Base-by-base conservation (phyloP, 1,140 invertebrate genomes). In the Solen grandis region DNA sequence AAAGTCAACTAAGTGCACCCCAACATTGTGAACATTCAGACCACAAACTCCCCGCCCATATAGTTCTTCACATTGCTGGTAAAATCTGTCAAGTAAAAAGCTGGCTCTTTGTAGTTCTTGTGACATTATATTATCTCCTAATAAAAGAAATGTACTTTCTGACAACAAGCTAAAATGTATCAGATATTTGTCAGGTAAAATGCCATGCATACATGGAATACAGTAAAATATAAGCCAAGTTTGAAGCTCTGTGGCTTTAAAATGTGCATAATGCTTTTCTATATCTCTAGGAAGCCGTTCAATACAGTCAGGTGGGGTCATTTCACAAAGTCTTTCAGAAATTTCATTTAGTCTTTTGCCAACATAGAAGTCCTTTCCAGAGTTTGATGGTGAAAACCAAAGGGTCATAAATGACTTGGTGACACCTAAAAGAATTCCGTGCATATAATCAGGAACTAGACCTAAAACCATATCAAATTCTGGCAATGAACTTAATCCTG, bases 21-120 rank as follows among this genome's bases (percentile, higher is more conserved):
- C 62, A 65, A 65, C 62, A 65, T 65, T 65, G 33, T 65, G 62
- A 36, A 65, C 25, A 65, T 65, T 65, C 25, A 65, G 62, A 36
- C 62, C 62, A 27, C 5, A 65, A 5, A 36, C 25, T 29, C 62
- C 62, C 22, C 35, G 25, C 13, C 33, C 16, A 65, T 36, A 65
- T 10, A 65, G 33, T 22, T 31, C 62, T 31, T 13, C 25, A 65
- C 25, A 65, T 22, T 31, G 33, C 35, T 65, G 25, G 33, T 65
- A 36, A 22, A 65, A 65, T 22, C 35, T 36, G 14, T 65, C 16
- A 10, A 33, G 27, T 36, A 65, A 65, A 10, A 31, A 13, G 25
- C 33, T 36, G 25, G 62, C 25, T 22, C 62, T 65, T 31, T 36
- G 13, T 65, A 65, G 35, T 65, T 65, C 62, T 10, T 65, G 25